Evolutionary conservation across 2,888 invertebrate species (phyloP).

Genomic region (Stenodera caucasica): DNA sequence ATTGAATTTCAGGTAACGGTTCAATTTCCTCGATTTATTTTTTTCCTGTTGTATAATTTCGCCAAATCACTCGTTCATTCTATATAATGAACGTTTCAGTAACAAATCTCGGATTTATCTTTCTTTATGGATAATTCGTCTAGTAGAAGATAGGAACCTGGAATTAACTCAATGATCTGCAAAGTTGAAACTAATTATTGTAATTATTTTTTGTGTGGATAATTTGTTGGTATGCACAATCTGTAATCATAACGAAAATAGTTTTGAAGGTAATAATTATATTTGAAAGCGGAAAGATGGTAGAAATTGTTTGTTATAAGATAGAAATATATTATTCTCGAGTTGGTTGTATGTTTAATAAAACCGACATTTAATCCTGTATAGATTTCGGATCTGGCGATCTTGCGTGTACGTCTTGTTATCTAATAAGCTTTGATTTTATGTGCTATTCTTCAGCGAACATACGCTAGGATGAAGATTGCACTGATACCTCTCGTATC

Average conservation of each 20-base stretch:
- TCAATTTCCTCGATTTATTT: too few species aligned
- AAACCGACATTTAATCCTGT: neutral
- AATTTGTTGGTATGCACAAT: constrained; percentile 3
- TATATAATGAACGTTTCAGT: neutral
- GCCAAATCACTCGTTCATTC: neutral
- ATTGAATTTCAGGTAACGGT: too few species aligned
- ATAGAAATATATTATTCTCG: too few species aligned
- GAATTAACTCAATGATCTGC: constrained; percentile 8
- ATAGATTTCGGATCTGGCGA: constrained; percentile 8
- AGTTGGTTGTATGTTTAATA: too few species aligned
- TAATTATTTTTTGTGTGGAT: constrained; percentile 4
- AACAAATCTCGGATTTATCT: too few species aligned
- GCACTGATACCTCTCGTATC: constrained; percentile 7
- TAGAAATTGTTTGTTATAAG: too few species aligned
- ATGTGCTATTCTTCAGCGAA: constrained; percentile 7
- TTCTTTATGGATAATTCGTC: too few species aligned
- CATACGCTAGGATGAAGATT: constrained; percentile 1
- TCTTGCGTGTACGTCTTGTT: constrained; percentile 7
- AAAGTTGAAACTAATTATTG: constrained; percentile 10
- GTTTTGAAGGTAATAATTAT: constrained; percentile 10
- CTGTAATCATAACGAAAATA: neutral
- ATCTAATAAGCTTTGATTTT: constrained; percentile 11
- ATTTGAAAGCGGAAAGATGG: neutral
- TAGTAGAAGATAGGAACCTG: too few species aligned
- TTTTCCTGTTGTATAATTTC: too few species aligned